Evolutionary conservation across 1,140 invertebrate species (phyloP), one percentile per base, ranked within the genome.

Genomic region (Trichonephila clavipes): DNA sequence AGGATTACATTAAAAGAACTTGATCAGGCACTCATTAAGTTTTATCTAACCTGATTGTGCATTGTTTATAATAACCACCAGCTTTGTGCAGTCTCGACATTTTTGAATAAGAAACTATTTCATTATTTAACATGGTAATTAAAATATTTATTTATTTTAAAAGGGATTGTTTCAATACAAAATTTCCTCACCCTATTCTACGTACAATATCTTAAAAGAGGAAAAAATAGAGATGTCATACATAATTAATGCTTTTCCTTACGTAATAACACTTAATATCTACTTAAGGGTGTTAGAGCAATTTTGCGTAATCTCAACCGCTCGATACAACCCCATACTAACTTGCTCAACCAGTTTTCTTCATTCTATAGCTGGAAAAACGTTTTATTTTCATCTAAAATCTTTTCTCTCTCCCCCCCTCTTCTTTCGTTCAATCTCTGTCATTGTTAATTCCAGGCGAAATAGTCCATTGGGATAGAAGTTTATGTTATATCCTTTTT

Each of bases 401-500:
- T 72, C 28, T 18, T 77, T 28, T 77, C 28, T 77, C 18, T 28
- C 12, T 16, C 40, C 40, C n/a, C n/a, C n/a, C n/a, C n/a, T n/a
- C 14, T 77, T 72, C 69, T 72, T 72, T 28, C 69, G 28, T 34
- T 34, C 69, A 77, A 24, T 12, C 69, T 77, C 69, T 77, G 69
- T 34, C 69, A 40, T 77, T 77, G 69, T 77, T 77, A 28, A 77
- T 34, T 19, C 12, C 28, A 16, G 24, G 28, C 69, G 69, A 77
- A 77, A 77, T 77, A 77, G 24, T 77, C 24, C 28, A 77, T 77
- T 77, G 69, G 69, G 28, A 77, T 77, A 77, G 6, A 40, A 77
- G 69, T 77, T 77, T 34, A 77, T 77, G 24, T 28, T 77, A 62
- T 69, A 28, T n/a, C 24, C n/a, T 69, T 69, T 69, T 69, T 51